These are phyloP conservation scores for Hylaeus anthracinus DNA, from an alignment of 1,140 invertebrate species.

Conservation along the genomic window DNA sequence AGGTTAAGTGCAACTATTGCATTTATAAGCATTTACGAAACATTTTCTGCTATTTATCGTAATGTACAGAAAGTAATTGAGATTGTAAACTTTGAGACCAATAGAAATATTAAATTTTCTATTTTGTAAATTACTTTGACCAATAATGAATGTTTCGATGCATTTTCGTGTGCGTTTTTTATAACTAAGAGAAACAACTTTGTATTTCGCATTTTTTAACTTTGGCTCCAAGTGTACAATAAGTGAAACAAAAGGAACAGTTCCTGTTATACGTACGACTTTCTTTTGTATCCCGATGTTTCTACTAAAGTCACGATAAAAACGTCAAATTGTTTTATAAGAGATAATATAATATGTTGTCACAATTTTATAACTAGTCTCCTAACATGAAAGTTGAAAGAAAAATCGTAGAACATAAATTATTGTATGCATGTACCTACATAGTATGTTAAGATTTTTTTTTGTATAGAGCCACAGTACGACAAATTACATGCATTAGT, in stretches of 20 bases:
- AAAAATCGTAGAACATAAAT: conserved; percentile 22
- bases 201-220: conserved; percentile 6
- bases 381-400: conserved; percentile 6
- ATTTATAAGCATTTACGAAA: conserved; percentile 39
- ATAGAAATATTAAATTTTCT: conserved; percentile 36
- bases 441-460: conserved; percentile 22
- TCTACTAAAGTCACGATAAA: conserved; percentile 1
- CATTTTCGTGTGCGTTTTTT: conserved; percentile 17
- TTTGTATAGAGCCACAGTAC: conserved; percentile 16
- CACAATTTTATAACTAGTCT: conserved; percentile 43
- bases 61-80: conserved; percentile 12
- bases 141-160: conserved; percentile 3
- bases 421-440: conserved; percentile 15
- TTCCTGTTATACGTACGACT: conserved; percentile 35
- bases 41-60: conserved; percentile 4
- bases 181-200: conserved; percentile 5
- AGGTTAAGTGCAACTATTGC: conserved; percentile 6
- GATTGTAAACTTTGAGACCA: conserved; percentile 24
- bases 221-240: conserved; percentile 28
- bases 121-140: conserved; percentile 35
- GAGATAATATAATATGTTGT: conserved; percentile 17
- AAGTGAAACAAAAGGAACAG: conserved; percentile 33
- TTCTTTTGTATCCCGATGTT: conserved; percentile 38
- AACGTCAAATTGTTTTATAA: conserved; percentile 21
- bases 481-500: conserved; percentile 26